phyloP scores from a whole-genome alignment of 2,113 vertebrate genomes.

The Phoenicopterus ruber region DNA sequence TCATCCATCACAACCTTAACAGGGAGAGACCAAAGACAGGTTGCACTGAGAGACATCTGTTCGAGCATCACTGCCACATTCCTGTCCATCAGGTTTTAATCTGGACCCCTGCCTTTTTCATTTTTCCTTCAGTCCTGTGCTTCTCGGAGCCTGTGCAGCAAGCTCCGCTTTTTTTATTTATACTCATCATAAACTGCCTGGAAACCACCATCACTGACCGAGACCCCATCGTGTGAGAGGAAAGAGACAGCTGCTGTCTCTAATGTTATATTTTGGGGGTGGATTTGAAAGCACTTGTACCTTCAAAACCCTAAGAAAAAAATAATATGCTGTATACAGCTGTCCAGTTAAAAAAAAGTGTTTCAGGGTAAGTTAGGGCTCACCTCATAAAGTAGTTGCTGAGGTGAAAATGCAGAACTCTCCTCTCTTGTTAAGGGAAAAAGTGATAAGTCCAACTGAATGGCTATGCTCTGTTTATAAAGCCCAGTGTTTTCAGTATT shows the following conservation, averaged over 20 bases:
- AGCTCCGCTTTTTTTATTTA: background rate
- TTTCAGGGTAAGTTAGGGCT: background rate
- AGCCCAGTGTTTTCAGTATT: background rate
- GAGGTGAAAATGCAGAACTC: background rate
- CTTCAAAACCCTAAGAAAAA: background rate
- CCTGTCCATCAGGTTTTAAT: slow-evolving; percentile 5
- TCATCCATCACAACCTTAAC: slow-evolving; percentile 2
- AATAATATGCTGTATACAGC: background rate
- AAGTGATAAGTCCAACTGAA: background rate
- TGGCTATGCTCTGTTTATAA: background rate
- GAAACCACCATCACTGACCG: background rate
- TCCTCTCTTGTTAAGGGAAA: rapidly evolving
- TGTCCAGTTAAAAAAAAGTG: background rate
- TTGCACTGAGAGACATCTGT: slow-evolving; percentile 38
- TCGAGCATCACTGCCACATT: background rate
- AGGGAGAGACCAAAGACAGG: background rate
- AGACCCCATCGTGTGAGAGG: background rate
- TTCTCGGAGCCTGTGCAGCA: background rate
- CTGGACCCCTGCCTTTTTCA: background rate
- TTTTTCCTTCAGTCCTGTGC: background rate
- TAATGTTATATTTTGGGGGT: background rate
- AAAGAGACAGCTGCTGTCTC: background rate
- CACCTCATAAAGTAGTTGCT: background rate
- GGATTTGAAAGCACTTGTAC: background rate
- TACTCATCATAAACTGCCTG: background rate